Percentiles rank a stretch among this genome's conserved stretches.
These are phyloP conservation scores for Sebastolobus alascanus DNA, from an alignment of 2,797 vertebrate species.

Conservation along the genomic window DNA sequence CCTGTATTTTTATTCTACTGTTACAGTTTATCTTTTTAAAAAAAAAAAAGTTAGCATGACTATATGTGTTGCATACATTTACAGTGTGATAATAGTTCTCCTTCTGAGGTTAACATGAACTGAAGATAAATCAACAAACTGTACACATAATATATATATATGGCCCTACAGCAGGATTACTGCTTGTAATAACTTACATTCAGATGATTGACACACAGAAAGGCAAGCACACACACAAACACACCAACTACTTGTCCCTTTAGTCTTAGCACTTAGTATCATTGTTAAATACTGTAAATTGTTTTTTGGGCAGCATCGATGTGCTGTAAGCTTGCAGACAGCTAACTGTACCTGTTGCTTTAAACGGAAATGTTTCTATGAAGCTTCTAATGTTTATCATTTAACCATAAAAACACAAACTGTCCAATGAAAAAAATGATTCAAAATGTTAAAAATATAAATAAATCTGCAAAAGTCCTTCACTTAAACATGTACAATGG, in stretches of 20 bases:
- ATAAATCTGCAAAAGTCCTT: slow-evolving; percentile 44
- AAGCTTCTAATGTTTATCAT: slow-evolving; percentile 6
- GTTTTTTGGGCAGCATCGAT: slow-evolving; percentile 10
- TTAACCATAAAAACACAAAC: slow-evolving; percentile 7
- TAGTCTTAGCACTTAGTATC: slow-evolving; percentile 34
- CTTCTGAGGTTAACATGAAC: slow-evolving; percentile 75
- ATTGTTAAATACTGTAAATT: slow-evolving; percentile 55
- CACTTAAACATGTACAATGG: slow-evolving; percentile 21
- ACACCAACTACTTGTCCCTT: slow-evolving; percentile 9
- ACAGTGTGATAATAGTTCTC: slow-evolving; percentile 77
- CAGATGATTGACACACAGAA: slow-evolving; percentile 82
- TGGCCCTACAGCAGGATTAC: slow-evolving; percentile 75
- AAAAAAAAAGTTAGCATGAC: slow-evolving; percentile 70
- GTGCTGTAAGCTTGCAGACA: neutral
- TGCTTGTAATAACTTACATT: slow-evolving; percentile 86
- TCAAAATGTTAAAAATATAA: slow-evolving; percentile 44
- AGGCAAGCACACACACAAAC: slow-evolving; percentile 20
- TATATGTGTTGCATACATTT: slow-evolving; percentile 80
- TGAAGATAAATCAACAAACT: slow-evolving; percentile 68
- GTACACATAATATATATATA: slow-evolving; percentile 72
- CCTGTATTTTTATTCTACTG: slow-evolving; percentile 40
- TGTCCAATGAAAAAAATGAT: neutral
- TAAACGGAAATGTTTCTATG: slow-evolving; percentile 32
- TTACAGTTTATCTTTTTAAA: slow-evolving; percentile 44
- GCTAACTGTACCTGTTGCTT: neutral